Evolutionary conservation across 2,797 vertebrate genomes (phyloP).

Genomic region (Varecia variegata): DNA sequence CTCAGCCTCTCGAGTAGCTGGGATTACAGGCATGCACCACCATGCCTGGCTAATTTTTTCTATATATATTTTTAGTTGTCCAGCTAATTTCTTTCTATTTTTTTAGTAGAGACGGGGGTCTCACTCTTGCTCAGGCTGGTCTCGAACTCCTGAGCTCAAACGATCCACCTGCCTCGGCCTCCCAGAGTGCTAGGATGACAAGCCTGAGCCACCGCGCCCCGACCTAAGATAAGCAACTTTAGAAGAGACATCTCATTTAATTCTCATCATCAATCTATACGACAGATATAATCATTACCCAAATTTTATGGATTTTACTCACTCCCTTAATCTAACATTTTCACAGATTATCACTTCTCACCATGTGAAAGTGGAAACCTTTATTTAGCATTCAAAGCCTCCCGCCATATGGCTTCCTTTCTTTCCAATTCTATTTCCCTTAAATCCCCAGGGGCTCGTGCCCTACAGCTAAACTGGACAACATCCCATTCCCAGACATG

Average conservation of each 20-base stretch:
- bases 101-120: too few species aligned
- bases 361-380: not conserved
- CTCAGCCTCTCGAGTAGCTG: too few species aligned
- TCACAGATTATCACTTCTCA: not conserved
- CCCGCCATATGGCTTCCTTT: not conserved
- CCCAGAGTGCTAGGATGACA: too few species aligned
- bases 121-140: too few species aligned
- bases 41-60: too few species aligned
- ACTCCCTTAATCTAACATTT: not conserved
- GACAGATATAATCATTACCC: not conserved
- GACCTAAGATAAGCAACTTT: not conserved
- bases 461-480: not conserved
- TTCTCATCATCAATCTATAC: not conserved
- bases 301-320: not conserved
- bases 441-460: not conserved
- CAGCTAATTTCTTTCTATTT: too few species aligned
- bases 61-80: too few species aligned
- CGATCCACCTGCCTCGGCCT: too few species aligned
- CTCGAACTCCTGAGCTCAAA: too few species aligned
- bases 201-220: too few species aligned
- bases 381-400: not conserved
- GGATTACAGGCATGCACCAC: too few species aligned
- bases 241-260: not conserved
- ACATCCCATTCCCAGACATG: not conserved
- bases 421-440: not conserved